These are phyloP conservation scores for Epinephelus coioides DNA, from an alignment of 2,797 vertebrate genomes.

Conservation along the genomic window DNA sequence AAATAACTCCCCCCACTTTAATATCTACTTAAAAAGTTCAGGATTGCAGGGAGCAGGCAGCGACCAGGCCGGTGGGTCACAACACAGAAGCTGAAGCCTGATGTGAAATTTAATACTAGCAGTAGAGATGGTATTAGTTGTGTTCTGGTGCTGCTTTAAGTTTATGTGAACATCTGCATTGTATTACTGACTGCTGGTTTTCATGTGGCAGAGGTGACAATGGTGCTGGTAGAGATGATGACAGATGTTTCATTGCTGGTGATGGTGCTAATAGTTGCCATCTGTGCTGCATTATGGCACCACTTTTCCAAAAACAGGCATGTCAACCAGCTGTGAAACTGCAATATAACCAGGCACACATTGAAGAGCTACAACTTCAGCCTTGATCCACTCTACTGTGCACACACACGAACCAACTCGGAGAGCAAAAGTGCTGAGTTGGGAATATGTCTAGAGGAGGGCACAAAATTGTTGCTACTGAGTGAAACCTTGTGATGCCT, in stretches of 20 bases:
- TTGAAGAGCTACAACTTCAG: conserved; percentile 1
- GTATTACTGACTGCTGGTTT: conserved; percentile 48
- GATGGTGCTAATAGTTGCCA: conserved; percentile 51
- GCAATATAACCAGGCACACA: conserved; percentile 22
- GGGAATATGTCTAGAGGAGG: neutral
- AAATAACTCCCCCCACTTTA: neutral
- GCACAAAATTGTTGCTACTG: neutral
- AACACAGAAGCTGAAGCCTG: neutral
- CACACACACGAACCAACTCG: neutral
- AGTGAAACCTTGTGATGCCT: neutral
- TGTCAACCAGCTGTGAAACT: conserved; percentile 29
- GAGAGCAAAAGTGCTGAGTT: neutral
- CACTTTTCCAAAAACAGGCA: conserved; percentile 4
- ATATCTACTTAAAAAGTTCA: neutral
- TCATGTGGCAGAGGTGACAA: conserved; percentile 45
- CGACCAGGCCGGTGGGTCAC: too few species aligned
- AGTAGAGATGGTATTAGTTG: neutral
- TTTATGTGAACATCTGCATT: conserved; percentile 52
- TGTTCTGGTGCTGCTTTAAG: conserved; percentile 6
- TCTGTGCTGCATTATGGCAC: conserved; percentile 49
- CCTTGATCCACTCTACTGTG: neutral
- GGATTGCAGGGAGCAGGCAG: neutral
- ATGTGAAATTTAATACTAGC: conserved; percentile 1
- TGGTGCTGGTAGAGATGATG: conserved; percentile 43
- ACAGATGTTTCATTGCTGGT: conserved; percentile 53